Percentiles rank a stretch among this genome's conserved stretches.
Evolutionary conservation across 2,888 invertebrate species (phyloP).

Genomic region (Dicroscelio sp.): DNA sequence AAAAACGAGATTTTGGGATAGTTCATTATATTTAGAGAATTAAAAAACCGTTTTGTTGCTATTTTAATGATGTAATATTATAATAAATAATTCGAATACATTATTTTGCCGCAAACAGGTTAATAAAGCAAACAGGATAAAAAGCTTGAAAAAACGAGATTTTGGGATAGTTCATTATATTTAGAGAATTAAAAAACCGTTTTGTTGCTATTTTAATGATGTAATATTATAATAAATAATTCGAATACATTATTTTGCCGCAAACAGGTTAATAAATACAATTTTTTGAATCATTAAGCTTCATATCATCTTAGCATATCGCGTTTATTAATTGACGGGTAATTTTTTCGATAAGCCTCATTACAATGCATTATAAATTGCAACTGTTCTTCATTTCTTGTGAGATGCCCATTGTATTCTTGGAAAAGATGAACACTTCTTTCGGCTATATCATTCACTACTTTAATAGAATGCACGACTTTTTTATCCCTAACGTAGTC

Average conservation of each 20-base stretch:
- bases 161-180: not conserved
- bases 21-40: not conserved
- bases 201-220: not conserved
- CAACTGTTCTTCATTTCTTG: constrained; percentile 33
- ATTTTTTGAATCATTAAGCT: not conserved
- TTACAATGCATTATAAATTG: constrained; percentile 36
- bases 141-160: not conserved
- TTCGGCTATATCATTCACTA: constrained; percentile 53
- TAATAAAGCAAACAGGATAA: not conserved
- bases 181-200: not conserved
- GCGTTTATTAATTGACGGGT: constrained; percentile 27
- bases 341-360: constrained; percentile 18
- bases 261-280: not conserved
- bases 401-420: constrained; percentile 39
- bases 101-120: not conserved
- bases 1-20: not conserved
- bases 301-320: constrained; percentile 8
- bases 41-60: not conserved
- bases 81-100: not conserved
- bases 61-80: not conserved
- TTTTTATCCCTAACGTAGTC: constrained; percentile 39
- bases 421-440: constrained; percentile 38
- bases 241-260: not conserved
- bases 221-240: not conserved
- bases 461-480: constrained; percentile 34